Evolutionary conservation across 2,888 invertebrate species (phyloP).

Genomic region (Callyntrura guangdongensis): DNA sequence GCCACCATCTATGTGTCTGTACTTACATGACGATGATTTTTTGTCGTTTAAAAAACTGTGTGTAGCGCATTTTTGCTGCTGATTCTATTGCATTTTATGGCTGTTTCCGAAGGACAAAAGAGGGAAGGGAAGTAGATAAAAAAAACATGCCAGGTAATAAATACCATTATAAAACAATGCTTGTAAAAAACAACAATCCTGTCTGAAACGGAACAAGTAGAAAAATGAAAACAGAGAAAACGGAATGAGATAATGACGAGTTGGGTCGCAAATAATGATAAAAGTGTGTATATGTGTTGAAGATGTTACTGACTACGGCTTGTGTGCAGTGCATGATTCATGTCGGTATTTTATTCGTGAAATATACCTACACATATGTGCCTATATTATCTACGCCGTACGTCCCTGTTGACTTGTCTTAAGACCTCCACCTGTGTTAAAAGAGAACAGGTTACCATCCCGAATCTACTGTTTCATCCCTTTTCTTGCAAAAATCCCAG

Average conservation of each 20-base stretch:
- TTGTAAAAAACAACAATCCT: slow-evolving; percentile 20
- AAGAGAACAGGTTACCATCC: slow-evolving; percentile 55
- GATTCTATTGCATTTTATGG: neutral
- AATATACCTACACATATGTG: no score
- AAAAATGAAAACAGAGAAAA: slow-evolving; percentile 8
- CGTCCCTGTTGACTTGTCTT: neutral
- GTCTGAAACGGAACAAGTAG: slow-evolving; percentile 48
- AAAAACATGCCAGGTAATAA: neutral
- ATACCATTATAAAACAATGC: slow-evolving; percentile 13
- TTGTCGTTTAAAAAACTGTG: neutral
- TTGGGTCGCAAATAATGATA: slow-evolving; percentile 24
- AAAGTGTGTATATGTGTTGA: neutral
- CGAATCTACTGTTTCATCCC: neutral
- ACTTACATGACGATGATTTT: neutral
- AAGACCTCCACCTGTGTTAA: slow-evolving; percentile 23
- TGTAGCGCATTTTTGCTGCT: neutral
- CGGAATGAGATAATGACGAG: slow-evolving; percentile 30
- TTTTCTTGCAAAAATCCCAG: slow-evolving; percentile 70
- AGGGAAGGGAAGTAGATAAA: neutral
- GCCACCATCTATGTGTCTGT: neutral
- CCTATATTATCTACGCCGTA: neutral
- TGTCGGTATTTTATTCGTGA: neutral
- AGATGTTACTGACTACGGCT: neutral
- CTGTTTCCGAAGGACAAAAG: neutral
- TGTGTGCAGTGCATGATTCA: slow-evolving; percentile 3